These are phyloP conservation scores for Dendrolimus kikuchii DNA, from an alignment of 1,140 invertebrate genomes.

Conservation along the genomic window DNA sequence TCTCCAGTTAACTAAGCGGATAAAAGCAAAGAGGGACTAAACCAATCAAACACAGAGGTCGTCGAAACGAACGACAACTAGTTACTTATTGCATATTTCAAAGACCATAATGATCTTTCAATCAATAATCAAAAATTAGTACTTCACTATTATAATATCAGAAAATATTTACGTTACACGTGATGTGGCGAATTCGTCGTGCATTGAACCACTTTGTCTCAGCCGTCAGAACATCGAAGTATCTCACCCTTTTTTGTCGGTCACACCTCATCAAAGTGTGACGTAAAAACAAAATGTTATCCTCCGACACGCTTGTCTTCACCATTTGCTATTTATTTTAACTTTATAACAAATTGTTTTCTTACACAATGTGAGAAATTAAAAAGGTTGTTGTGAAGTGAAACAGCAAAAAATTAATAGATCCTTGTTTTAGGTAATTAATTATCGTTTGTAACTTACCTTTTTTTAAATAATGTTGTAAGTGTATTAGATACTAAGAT, in stretches of 20 bases:
- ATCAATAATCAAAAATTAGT: too few relatives aligned
- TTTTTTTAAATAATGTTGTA: too few relatives aligned
- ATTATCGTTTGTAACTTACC: too few relatives aligned
- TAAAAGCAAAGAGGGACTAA: too few relatives aligned
- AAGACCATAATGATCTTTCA: too few relatives aligned
- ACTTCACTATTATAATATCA: too few relatives aligned
- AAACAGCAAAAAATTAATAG: constrained; percentile 1
- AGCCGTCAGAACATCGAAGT: constrained; percentile 21
- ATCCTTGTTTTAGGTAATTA: background rate
- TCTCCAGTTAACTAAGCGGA: too few relatives aligned
- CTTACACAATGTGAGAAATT: constrained; percentile 15
- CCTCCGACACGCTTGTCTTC: constrained; percentile 50
- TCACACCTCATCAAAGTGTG: constrained; percentile 34
- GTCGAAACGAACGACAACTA: too few relatives aligned
- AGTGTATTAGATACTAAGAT: too few relatives aligned
- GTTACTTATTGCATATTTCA: too few relatives aligned
- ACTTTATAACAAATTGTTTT: constrained; percentile 41
- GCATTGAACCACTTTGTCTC: constrained; percentile 34
- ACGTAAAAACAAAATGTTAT: constrained; percentile 55
- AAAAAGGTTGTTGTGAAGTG: constrained; percentile 6
- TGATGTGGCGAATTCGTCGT: constrained; percentile 25
- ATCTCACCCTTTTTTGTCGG: constrained; percentile 42
- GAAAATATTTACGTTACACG: too few relatives aligned
- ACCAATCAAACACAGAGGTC: too few relatives aligned
- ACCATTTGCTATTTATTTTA: constrained; percentile 40